Evolutionary conservation across 2,888 invertebrate species (phyloP), one percentile per base, ranked within the genome.

Genomic region (Drosophila heteroneura): DNA sequence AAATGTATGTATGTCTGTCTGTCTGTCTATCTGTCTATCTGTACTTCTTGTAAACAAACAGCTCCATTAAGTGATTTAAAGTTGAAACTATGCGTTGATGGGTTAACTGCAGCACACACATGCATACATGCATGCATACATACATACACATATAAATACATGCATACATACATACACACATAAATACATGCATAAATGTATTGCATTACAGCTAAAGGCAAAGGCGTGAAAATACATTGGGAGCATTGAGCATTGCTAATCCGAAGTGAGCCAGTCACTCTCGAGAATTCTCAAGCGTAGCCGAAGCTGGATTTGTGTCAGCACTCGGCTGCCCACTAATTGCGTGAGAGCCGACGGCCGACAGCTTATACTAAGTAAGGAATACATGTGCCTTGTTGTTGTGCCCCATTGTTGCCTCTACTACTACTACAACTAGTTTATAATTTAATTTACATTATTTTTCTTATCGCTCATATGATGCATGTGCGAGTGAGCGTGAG

Each of bases 21-120:
- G 22, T 56, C 14, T n/a, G 35, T 19, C 44, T 56, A 26, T 14
- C 12, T 14, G 35, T 19, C 44, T 56, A 30, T 16, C 39, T 56
- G 56, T 70, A 41, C 44, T 75, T 69, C 83, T 76, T 82, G 83
- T 80, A 80, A 80, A 72, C 70, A 76, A 70, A 87, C 79, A 70
- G 81, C 81, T 89, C 85, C 90, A 89, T 87, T 91, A 90, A 83
- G 63, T 85, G 85, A 85, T 79, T 91, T 81, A 85, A 89, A 89
- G 91, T 85, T 85, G 83, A 72, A 81, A 77, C 70, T 75, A 75
- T 61, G 79, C 70, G 77, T 69, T 83, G 85, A 85, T 83, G 83
- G 70, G 61, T 81, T 81, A 74, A 67, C 83, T 74, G 61, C 69
- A 70, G 62, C 52, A 62, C 57, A 67, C 57, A 66, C n/a, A 7